Percentiles rank a stretch among this genome's conserved stretches.
These are phyloP conservation scores for Lepidostoma basale DNA, from an alignment of 1,140 invertebrate species.

Conservation along the genomic window DNA sequence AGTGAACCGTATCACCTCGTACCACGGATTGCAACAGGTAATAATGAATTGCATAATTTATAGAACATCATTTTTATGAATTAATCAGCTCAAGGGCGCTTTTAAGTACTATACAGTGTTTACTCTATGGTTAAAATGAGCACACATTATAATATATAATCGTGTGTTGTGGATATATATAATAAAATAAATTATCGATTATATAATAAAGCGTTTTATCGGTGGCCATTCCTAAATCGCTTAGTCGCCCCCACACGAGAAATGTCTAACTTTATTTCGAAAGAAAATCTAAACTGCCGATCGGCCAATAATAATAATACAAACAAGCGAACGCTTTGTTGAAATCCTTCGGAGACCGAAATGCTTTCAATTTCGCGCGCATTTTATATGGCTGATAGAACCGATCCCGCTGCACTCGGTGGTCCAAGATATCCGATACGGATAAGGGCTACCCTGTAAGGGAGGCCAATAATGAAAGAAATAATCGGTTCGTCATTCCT, in stretches of 20 bases:
- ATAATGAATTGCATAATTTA: too few species aligned
- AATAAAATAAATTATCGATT: too few species aligned
- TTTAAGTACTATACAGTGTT: too few species aligned
- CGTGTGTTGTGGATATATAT: too few species aligned
- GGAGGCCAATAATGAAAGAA: conserved; percentile 6
- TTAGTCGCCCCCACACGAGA: conserved; percentile 9
- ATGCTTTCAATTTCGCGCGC: conserved; percentile 39
- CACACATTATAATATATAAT: too few species aligned
- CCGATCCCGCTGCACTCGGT: conserved; percentile 30
- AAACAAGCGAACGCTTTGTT: conserved; percentile 37
- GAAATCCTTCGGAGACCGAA: conserved; percentile 1
- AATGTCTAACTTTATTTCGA: conserved; percentile 29
- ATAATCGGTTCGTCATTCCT: neutral
- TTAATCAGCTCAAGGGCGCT: too few species aligned
- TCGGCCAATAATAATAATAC: conserved; percentile 45
- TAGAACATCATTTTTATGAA: too few species aligned
- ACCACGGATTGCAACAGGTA: too few species aligned
- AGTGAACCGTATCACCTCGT: too few species aligned
- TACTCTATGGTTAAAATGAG: too few species aligned
- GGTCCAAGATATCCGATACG: conserved; percentile 6
- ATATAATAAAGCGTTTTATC: conserved; percentile 17
- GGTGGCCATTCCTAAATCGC: conserved; percentile 18
- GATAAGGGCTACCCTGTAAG: neutral
- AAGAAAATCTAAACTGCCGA: conserved; percentile 43
- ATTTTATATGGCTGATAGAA: conserved; percentile 38